Conservation (phyloP, 2,797 vertebrate genomes). For the Melopsittacus undulatus region DNA sequence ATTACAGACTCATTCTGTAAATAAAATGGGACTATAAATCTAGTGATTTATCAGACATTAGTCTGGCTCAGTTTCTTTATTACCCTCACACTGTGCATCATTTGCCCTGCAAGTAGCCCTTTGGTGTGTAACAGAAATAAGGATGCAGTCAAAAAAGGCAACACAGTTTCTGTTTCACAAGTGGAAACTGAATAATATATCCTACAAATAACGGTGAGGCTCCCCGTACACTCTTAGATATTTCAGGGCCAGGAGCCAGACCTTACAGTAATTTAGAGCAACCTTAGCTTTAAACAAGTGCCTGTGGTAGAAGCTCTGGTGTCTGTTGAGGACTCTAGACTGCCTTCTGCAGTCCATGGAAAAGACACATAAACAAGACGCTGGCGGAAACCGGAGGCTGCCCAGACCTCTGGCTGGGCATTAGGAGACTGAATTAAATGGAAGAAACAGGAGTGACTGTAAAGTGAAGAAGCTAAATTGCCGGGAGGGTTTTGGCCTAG, state of each 20-base stretch:
- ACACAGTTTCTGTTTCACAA: not conserved
- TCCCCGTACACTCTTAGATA: not conserved
- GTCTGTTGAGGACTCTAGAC: not conserved
- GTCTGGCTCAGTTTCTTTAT: not conserved
- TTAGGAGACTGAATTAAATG: not conserved
- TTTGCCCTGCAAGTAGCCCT: not conserved
- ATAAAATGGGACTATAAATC: not conserved
- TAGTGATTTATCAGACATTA: not conserved
- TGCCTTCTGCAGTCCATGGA: not conserved
- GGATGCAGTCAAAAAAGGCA: not conserved
- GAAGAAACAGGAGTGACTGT: not conserved
- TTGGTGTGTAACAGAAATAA: constrained; percentile 26
- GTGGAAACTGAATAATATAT: not conserved
- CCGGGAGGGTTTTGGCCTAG: not conserved
- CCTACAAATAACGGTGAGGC: not conserved
- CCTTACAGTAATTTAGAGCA: not conserved
- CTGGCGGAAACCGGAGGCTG: not conserved
- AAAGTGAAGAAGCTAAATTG: not conserved
- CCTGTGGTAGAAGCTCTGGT: not conserved
- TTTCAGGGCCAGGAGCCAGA: not conserved
- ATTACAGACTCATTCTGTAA: not conserved
- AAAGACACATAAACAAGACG: not conserved
- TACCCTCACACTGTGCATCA: not conserved
- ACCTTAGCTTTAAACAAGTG: not conserved
- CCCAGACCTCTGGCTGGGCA: not conserved